Conservation (phyloP, 2,113 vertebrate genomes). For the Puffinus mauretanicus region DNA sequence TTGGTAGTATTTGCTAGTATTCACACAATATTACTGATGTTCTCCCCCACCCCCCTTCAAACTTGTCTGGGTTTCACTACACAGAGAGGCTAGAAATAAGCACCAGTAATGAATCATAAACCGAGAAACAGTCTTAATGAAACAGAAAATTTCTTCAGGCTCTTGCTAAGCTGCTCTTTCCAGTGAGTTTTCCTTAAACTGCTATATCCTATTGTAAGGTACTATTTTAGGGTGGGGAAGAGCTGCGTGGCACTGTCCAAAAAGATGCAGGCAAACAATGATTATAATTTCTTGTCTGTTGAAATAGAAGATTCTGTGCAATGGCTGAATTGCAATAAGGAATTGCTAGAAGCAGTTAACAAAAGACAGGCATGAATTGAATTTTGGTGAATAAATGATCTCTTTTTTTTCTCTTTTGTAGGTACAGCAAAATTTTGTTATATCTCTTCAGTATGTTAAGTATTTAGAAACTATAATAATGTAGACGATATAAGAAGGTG, state of each 20-base stretch:
- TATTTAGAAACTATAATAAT: not conserved
- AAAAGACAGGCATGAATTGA: not conserved
- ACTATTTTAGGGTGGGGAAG: not conserved
- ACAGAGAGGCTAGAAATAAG: not conserved
- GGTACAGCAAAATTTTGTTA: not conserved
- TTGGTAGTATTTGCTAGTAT: not conserved
- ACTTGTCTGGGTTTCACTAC: not conserved
- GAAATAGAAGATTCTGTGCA: not conserved
- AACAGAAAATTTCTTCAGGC: not conserved
- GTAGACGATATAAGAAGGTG: not conserved
- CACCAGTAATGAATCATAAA: not conserved
- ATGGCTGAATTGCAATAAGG: not conserved
- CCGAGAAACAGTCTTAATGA: not conserved
- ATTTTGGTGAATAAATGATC: not conserved
- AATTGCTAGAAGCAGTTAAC: not conserved
- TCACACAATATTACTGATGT: not conserved
- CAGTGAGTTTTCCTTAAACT: not conserved
- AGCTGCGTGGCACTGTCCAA: not conserved
- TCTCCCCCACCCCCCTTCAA: fast-evolving
- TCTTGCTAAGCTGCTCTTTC: not conserved
- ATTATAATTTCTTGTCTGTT: not conserved
- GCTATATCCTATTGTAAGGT: not conserved
- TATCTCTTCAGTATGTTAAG: not conserved
- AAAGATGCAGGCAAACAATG: not conserved
- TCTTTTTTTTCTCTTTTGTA: not conserved